Evolutionary conservation across 1,140 invertebrate species (phyloP), one percentile per base, ranked within the genome.

Genomic region (Oryzaephilus surinamensis): DNA sequence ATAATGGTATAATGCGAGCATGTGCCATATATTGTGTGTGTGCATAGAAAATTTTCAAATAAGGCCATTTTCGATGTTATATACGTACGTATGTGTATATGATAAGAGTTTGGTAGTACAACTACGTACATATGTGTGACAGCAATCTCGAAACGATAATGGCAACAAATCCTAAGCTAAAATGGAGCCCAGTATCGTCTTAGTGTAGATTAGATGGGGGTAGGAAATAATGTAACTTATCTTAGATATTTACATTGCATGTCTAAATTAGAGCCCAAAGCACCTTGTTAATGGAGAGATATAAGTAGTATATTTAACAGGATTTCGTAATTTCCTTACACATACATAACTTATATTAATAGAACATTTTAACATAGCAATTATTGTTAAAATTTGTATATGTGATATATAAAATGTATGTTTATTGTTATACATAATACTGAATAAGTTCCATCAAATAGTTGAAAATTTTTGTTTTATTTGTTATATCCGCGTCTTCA

Each of bases 211-310:
- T 44, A 44, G 42, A 40, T 39, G 37, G 28, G 32, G 37, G 36
- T 38, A 31, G 33, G 34, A 40, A 38, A 41, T 38, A 41, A 41
- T 46, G 35, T 38, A 38, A 41, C 34, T 32, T 42, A 38, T 46
- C 38, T 31, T 47, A 45, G 43, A 45, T 45, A 45, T 45, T 45
- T 45, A 45, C 43, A 45, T 45, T 36, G 38, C 43, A 40, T 37
- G 43, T 33, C 30, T 39, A 44, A 44, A 44, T 45, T 45, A 41
- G 28, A 37, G 33, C 43, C 43, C 33, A 17, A 41, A 46, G 44
- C 44, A 38, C 44, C 39, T 42, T 46, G 44, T 46, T 46, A 46
- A 46, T 46, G 44, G 44, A 41, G 44, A 46, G 35, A 43, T 43
- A 42, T 46, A 46, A 39, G 42, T 42, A 39, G 42, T 42, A 46